Conservation (phyloP, 2,797 vertebrate genomes). For the Gadopsis bispinosus region DNA sequence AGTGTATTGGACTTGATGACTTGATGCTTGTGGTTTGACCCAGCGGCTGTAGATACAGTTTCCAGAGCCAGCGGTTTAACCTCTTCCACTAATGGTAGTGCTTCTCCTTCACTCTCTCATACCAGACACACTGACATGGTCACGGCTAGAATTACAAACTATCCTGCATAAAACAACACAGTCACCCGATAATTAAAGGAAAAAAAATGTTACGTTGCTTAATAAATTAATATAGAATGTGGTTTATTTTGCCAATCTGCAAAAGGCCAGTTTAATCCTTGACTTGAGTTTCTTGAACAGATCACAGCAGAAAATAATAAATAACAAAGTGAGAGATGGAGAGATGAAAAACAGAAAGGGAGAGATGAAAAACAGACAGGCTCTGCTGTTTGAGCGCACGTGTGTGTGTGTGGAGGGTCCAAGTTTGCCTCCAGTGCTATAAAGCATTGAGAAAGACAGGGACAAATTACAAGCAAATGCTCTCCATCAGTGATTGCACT, state of each 20-base stretch:
- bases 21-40: constrained; percentile 62
- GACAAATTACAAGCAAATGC: background rate
- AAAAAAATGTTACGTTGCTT: constrained; percentile 5
- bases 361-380: constrained; percentile 22
- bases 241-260: constrained; percentile 38
- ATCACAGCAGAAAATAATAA: constrained; percentile 7
- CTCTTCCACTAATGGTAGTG: constrained; percentile 49
- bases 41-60: constrained; percentile 46
- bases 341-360: constrained; percentile 30
- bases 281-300: constrained; percentile 26
- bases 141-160: constrained; percentile 48
- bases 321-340: constrained; percentile 5
- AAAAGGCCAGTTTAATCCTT: constrained; percentile 23
- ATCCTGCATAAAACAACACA: constrained; percentile 44
- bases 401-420: background rate
- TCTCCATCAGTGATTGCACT: background rate
- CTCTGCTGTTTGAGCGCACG: background rate
- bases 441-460: background rate
- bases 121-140: constrained; percentile 57
- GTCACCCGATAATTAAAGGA: constrained; percentile 12
- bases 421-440: background rate
- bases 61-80: constrained; percentile 60
- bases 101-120: constrained; percentile 48
- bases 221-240: constrained; percentile 40
- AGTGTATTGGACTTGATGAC: constrained; percentile 1